Evolutionary conservation across 1,140 invertebrate species (phyloP).

Genomic region (Drosophila bipectinata): DNA sequence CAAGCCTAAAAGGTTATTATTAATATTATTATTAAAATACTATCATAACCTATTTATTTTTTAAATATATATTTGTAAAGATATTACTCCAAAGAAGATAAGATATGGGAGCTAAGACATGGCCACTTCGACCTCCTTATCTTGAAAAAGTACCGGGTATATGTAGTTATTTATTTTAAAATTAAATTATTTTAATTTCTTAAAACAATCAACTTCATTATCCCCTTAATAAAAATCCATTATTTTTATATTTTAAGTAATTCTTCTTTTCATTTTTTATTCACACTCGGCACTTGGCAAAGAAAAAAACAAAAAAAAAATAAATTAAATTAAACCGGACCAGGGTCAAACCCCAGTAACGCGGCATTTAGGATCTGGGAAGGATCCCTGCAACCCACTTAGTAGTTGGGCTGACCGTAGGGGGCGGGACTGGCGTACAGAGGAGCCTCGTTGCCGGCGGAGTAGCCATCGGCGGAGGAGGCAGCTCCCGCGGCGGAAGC

Average conservation of each 20-base stretch:
- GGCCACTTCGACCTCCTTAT: no score
- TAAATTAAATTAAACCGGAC: conserved; percentile 56
- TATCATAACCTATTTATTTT: not conserved
- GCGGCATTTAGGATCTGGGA: not conserved
- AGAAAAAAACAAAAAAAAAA: conserved; percentile 67
- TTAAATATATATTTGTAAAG: not conserved
- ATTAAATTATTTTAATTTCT: not conserved
- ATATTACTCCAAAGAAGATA: not conserved
- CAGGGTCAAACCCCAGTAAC: conserved; percentile 1
- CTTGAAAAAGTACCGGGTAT: no score
- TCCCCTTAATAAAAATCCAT: not conserved
- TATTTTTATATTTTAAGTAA: conserved; percentile 26
- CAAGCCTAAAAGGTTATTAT: not conserved
- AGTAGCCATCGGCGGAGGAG: conserved; percentile 50
- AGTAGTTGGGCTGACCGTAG: conserved; percentile 66
- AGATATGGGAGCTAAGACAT: no score
- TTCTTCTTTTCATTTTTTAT: conserved; percentile 69
- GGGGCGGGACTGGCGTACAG: conserved; percentile 68
- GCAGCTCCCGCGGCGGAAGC: conserved; percentile 40
- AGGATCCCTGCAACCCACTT: conserved; percentile 13
- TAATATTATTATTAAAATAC: not conserved
- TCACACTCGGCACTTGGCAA: conserved; percentile 34
- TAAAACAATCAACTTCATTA: not conserved
- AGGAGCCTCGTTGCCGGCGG: conserved; percentile 52
- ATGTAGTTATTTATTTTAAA: no score